Percentiles rank a stretch among this genome's conserved stretches.
Conservation (phyloP, 1,140 invertebrate genomes). For the Tetramorium simillimum region DNA sequence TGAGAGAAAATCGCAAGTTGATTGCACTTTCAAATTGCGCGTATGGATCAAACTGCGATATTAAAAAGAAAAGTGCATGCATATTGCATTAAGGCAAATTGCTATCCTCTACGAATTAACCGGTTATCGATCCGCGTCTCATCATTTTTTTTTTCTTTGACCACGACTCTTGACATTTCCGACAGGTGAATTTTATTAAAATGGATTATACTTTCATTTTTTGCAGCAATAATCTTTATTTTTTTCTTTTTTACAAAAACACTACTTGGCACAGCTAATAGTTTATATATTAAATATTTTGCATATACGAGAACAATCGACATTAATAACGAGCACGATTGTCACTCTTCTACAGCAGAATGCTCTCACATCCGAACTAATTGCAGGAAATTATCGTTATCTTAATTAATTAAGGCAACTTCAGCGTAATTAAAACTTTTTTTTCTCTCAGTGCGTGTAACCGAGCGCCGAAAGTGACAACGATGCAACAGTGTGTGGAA, state of each 20-base stretch:
- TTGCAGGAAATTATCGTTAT: conserved; percentile 55
- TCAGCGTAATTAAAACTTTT: conserved; percentile 53
- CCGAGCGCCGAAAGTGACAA: conserved; percentile 54
- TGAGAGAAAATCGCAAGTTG: conserved; percentile 49
- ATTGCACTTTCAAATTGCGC: conserved; percentile 6
- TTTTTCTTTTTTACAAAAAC: conserved; percentile 56
- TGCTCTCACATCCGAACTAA: conserved; percentile 49
- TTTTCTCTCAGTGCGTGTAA: conserved; percentile 60
- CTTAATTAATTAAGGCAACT: conserved; percentile 57
- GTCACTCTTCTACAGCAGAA: conserved; percentile 56
- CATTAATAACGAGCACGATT: conserved; percentile 53
- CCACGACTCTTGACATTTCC: not conserved
- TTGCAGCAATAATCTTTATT: conserved; percentile 60
- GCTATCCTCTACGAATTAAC: not conserved
- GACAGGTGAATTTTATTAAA: conserved; percentile 43
- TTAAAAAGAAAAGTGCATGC: conserved; percentile 9
- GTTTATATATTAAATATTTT: conserved; percentile 58
- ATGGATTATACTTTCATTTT: conserved; percentile 56
- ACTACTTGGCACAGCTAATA: conserved; percentile 60
- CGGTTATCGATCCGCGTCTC: not conserved
- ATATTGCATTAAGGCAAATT: conserved; percentile 41
- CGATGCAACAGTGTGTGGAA: conserved; percentile 45
- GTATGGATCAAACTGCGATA: not conserved
- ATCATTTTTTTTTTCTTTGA: not conserved
- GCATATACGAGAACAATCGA: conserved; percentile 59